These are phyloP conservation scores for Muscicapa adusta DNA, from an alignment of 2,113 vertebrate species.

Conservation along the genomic window DNA sequence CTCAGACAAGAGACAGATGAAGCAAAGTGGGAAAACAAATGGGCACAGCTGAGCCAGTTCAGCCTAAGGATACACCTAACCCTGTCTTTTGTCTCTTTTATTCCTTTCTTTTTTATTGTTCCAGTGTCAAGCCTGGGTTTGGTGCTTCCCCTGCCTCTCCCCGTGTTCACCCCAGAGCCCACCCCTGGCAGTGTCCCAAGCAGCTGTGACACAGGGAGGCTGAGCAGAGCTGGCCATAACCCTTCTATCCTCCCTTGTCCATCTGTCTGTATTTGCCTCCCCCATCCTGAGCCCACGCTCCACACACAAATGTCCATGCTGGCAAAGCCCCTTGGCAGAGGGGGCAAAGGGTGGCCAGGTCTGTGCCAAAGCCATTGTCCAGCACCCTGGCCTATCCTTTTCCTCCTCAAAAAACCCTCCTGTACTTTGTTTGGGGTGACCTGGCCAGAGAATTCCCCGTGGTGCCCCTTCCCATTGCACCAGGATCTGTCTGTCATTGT, in stretches of 20 bases:
- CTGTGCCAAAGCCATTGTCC: not conserved
- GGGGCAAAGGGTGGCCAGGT: not conserved
- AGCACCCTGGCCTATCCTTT: not conserved
- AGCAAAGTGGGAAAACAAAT: not conserved
- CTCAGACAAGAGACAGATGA: not conserved
- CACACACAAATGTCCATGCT: constrained; percentile 7
- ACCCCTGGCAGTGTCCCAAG: constrained; percentile 29
- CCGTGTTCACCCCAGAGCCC: not conserved
- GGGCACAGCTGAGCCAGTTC: not conserved
- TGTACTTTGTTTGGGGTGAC: not conserved
- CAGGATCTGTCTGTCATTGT: not conserved
- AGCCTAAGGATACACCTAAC: not conserved
- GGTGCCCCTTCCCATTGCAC: not conserved
- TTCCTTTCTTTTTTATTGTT: not conserved
- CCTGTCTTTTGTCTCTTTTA: not conserved
- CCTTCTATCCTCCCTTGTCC: constrained; percentile 15
- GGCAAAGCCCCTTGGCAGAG: constrained; percentile 42
- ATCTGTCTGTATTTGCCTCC: constrained; percentile 25
- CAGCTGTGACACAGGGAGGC: constrained; percentile 30
- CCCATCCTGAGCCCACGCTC: not conserved
- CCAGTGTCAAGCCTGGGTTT: not conserved
- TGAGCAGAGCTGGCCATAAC: constrained; percentile 2
- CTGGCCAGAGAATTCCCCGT: accelerated
- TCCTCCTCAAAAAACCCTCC: not conserved
- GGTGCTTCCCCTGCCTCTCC: not conserved